These are phyloP conservation scores for Ciconia maguari DNA, from an alignment of 2,113 vertebrate genomes.

Conservation along the genomic window DNA sequence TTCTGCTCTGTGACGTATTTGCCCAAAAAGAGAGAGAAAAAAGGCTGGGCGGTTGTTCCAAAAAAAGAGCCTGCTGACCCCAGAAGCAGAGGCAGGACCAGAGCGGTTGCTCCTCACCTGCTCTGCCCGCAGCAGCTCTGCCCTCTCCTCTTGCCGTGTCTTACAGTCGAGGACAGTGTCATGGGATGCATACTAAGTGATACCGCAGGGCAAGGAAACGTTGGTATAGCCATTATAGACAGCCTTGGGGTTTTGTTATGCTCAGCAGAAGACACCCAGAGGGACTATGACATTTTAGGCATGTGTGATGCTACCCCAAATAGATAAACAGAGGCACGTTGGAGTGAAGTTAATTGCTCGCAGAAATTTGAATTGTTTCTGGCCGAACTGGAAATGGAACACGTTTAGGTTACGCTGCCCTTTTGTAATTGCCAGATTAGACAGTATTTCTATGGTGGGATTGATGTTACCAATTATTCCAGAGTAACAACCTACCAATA, in stretches of 20 bases:
- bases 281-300: background rate
- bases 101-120: background rate
- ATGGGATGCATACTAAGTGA: too few species aligned
- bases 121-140: background rate
- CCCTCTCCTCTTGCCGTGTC: background rate
- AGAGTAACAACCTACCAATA: background rate
- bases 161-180: too few species aligned
- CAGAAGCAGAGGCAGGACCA: background rate
- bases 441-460: background rate
- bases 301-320: background rate
- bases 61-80: background rate
- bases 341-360: background rate
- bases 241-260: fast-evolving
- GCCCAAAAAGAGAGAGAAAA: background rate
- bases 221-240: background rate
- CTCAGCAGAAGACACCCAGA: background rate
- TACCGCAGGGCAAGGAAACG: background rate
- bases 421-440: background rate
- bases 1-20: background rate
- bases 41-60: background rate
- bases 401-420: background rate
- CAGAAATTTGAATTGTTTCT: background rate
- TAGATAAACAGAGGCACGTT: background rate
- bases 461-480: background rate
- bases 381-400: background rate